Conservation (phyloP, 2,113 vertebrate genomes). For the Rhegmatorhina hoffmannsi region DNA sequence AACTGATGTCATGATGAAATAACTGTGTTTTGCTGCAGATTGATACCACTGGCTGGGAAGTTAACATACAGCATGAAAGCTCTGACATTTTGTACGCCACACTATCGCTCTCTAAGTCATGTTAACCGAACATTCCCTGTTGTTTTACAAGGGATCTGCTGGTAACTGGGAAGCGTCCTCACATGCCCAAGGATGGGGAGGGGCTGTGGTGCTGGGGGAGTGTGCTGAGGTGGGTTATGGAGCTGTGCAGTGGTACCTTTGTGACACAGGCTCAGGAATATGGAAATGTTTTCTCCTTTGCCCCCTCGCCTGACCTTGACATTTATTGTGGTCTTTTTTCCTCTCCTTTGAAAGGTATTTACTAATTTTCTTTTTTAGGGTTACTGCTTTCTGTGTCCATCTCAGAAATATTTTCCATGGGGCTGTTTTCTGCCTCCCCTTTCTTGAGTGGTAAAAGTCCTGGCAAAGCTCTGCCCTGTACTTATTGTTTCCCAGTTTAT, state of each 20-base stretch:
- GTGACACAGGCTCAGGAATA: accelerated
- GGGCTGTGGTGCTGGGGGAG: not conserved
- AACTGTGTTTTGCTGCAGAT: constrained; percentile 66
- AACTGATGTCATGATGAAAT: constrained; percentile 70
- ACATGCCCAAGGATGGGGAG: not conserved
- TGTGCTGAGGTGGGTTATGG: not conserved
- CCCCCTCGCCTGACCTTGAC: not conserved
- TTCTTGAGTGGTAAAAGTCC: accelerated
- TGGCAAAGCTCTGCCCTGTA: not conserved
- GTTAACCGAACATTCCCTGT: constrained; percentile 32
- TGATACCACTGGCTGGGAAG: constrained; percentile 60
- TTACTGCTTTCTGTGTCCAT: not conserved
- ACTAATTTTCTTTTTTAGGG: not conserved
- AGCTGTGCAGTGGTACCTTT: not conserved
- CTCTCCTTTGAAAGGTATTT: not conserved
- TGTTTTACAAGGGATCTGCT: constrained; percentile 56
- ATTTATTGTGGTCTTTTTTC: not conserved
- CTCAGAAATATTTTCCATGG: not conserved
- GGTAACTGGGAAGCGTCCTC: not conserved
- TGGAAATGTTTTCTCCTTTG: not conserved
- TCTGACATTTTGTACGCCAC: constrained; percentile 40
- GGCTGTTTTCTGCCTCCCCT: not conserved
- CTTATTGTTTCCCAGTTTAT: not conserved
- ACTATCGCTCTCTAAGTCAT: not conserved
- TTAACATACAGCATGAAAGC: constrained; percentile 66